Conservation (phyloP, 2,888 invertebrate genomes). For the Melieria crassipennis region DNA sequence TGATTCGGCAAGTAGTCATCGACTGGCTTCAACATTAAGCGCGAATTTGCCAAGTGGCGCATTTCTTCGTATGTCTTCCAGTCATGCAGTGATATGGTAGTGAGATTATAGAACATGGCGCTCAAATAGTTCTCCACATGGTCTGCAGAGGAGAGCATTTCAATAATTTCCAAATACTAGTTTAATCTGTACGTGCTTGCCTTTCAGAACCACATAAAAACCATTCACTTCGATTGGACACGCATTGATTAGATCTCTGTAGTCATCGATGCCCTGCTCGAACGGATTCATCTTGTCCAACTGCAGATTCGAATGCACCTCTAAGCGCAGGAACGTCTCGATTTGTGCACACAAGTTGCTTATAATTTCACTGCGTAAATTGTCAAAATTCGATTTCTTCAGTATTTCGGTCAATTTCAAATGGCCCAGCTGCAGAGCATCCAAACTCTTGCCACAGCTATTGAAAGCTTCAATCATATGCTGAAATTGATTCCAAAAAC, state of each 20-base stretch:
- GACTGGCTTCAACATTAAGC: slow-evolving; percentile 82
- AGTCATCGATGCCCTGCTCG: slow-evolving; percentile 68
- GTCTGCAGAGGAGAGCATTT: slow-evolving; percentile 49
- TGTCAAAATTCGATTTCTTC: slow-evolving; percentile 56
- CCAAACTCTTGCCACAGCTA: slow-evolving; percentile 60
- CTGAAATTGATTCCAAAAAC: slow-evolving; percentile 51
- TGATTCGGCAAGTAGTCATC: slow-evolving; percentile 96
- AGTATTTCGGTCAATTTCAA: slow-evolving; percentile 49
- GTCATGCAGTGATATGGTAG: slow-evolving; percentile 95
- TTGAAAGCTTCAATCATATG: slow-evolving; percentile 67
- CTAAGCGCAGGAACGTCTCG: slow-evolving; percentile 91
- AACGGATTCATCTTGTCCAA: slow-evolving; percentile 79
- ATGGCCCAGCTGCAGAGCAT: slow-evolving; percentile 43
- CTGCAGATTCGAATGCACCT: slow-evolving; percentile 91
- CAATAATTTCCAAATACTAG: not conserved
- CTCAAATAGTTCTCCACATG: slow-evolving; percentile 90
- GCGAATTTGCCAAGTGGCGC: slow-evolving; percentile 89
- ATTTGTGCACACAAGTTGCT: slow-evolving; percentile 84
- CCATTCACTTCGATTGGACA: slow-evolving; percentile 70
- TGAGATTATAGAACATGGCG: slow-evolving; percentile 95
- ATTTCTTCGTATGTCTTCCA: slow-evolving; percentile 98
- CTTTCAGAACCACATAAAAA: slow-evolving; percentile 72
- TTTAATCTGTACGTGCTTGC: slow-evolving; percentile 58
- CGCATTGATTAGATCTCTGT: slow-evolving; percentile 71
- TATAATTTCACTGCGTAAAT: slow-evolving; percentile 70